Evolutionary conservation across 2,797 vertebrate species (phyloP).

Genomic region (Sylvilagus floridanus): DNA sequence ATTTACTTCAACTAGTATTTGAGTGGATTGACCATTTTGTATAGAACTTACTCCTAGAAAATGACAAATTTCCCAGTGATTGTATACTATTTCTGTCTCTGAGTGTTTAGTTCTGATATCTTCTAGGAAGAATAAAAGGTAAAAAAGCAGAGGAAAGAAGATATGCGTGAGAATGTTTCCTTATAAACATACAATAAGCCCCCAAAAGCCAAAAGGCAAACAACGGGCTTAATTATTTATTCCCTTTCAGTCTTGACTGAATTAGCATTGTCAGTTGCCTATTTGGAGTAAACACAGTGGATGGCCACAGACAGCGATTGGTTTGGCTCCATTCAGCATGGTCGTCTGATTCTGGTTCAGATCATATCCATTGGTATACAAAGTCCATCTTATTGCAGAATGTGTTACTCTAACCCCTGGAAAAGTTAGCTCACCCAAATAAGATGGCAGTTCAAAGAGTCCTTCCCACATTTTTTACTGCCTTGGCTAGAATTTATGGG

Average conservation of each 20-base stretch:
- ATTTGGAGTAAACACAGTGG: neutral
- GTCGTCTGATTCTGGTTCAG: neutral
- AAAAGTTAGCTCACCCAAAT: neutral
- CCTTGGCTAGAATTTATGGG: neutral
- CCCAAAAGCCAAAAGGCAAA: neutral
- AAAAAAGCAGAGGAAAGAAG: neutral
- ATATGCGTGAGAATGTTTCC: neutral
- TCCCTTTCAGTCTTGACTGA: neutral
- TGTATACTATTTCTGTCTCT: neutral
- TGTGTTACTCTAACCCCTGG: neutral
- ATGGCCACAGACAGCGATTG: neutral
- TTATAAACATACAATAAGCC: neutral
- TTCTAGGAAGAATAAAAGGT: neutral
- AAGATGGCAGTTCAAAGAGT: neutral
- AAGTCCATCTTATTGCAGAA: neutral
- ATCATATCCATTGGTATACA: neutral
- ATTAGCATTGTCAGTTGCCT: neutral
- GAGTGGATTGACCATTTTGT: neutral
- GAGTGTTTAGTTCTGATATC: neutral
- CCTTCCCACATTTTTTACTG: neutral
- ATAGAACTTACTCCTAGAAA: neutral
- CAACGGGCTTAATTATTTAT: neutral
- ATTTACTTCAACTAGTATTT: neutral
- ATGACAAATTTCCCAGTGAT: neutral
- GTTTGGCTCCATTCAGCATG: neutral